Base-by-base conservation (phyloP, 2,113 vertebrate species). In the Aix galericulata region DNA sequence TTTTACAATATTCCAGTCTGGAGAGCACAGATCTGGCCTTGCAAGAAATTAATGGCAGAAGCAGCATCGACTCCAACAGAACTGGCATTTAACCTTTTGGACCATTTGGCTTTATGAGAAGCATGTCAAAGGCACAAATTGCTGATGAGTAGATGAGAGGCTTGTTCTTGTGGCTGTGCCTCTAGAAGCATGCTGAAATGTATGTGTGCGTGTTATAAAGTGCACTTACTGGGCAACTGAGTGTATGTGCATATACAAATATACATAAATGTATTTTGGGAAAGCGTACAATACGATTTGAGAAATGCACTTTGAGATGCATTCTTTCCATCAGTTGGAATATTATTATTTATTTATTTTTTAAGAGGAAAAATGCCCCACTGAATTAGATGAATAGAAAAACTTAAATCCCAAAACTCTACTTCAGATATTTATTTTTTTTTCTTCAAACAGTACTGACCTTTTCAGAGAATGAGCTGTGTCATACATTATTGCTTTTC, bases 1-100 rank as follows among this genome's bases (percentile, higher is more conserved):
- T 36, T 67, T 87, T 52, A 50, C 79, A 29, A 73, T 60, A 46
- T 56, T 71, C 77, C 0, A 0, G 17, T 48, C 72, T 72, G 60
- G 58, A 68, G 11, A 63, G 40, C 12, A 12, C 36, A 55, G 25
- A 29, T 76, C 63, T 76, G n/a, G 31, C 52, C 48, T 72, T 60
- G 23, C 44, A 44, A 82, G 58, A 53, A 91, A 50, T 44, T 50
- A 72, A 59, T 7, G 20, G n/a, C 81, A 95, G 74, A 91, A 87
- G 58, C 58, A 68, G 63, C 44, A 5, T 11, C 85, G 58, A 76
- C 26, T 94, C 52, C 71, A 44, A 11, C 53, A 92, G 74, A 64
- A 48, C 23, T 60, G 6, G 11, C 50, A 17, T 79, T 89, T 91
- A 91, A 94, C 42, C 7, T 48, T 82, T 79, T 50, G 27, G 23